These are phyloP conservation scores for Drosophila jambulina DNA, from an alignment of 1,140 invertebrate genomes.

Conservation along the genomic window DNA sequence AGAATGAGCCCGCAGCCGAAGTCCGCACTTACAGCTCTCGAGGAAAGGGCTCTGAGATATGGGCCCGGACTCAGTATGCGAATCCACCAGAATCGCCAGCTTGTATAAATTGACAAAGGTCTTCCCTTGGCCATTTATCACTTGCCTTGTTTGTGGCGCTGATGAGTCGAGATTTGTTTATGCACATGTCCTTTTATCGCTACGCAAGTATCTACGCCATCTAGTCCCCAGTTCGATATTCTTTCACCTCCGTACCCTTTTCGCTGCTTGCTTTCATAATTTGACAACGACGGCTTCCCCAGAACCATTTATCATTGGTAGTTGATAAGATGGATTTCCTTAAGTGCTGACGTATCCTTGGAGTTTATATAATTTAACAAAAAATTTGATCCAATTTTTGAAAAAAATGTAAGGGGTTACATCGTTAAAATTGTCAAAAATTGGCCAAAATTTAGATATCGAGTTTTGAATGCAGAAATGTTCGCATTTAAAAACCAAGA, in stretches of 20 bases:
- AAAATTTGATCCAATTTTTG: too few relatives aligned
- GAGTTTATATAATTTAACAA: background rate
- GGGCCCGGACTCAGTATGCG: conserved; percentile 15
- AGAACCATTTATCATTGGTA: conserved; percentile 24
- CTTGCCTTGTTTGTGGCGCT: conserved; percentile 64
- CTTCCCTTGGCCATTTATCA: conserved; percentile 65
- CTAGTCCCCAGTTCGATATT: conserved; percentile 15
- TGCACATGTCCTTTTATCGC: conserved; percentile 47
- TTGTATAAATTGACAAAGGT: conserved; percentile 69
- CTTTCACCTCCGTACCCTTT: conserved; percentile 20
- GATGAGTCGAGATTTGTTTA: conserved; percentile 65
- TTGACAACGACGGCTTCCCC: conserved; percentile 19
- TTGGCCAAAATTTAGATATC: too few relatives aligned
- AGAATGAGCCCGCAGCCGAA: conserved; percentile 44
- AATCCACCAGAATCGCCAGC: conserved; percentile 50
- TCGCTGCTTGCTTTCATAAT: conserved; percentile 17
- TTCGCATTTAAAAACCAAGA: too few relatives aligned
- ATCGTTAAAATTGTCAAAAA: too few relatives aligned
- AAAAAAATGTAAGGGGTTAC: too few relatives aligned
- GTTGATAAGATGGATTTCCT: conserved; percentile 13
- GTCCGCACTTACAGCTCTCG: conserved; percentile 39
- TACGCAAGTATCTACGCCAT: conserved; percentile 24
- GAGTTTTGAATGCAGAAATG: too few relatives aligned
- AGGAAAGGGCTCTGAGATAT: conserved; percentile 37
- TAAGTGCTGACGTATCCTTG: conserved; percentile 2